Evolutionary conservation across 1,140 invertebrate genomes (phyloP), one percentile per base, ranked within the genome.

Genomic region (Contarinia nasturtii): DNA sequence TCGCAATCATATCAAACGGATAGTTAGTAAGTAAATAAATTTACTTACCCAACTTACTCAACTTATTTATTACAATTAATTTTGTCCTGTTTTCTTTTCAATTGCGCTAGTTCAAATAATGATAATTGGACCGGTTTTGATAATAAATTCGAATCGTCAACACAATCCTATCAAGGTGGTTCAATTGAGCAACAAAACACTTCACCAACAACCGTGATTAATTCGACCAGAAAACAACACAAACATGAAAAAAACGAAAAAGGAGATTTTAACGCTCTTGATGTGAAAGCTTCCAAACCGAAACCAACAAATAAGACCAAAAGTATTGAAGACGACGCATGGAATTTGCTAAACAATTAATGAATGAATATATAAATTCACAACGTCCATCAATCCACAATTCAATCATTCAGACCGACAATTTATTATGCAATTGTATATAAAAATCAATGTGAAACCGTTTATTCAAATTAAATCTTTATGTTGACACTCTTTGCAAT

Each of bases 321-420:
- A 34, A 70, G 64, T 57, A 54, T 69, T 18, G 70, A 72, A 53
- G 70, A 72, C 34, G 70, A 72, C 54, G 70, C 69, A 36, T 72
- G 70, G 70, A 64, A 72, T 52, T 67, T 72, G 58, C 53, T 73
- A 49, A 71, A 72, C 59, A 65, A 71, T 56, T 73, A 67, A 61
- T n/a, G n/a, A n/a, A n/a, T n/a, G n/a, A n/a, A n/a, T n/a, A n/a
- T n/a, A n/a, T n/a, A n/a, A n/a, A n/a, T n/a, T n/a, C n/a, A n/a
- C n/a, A n/a, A n/a, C n/a, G n/a, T n/a, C n/a, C n/a, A n/a, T n/a
- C n/a, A n/a, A n/a, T n/a, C n/a, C n/a, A n/a, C n/a, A n/a, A n/a
- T n/a, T n/a, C n/a, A n/a, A n/a, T n/a, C n/a, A n/a, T n/a, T n/a
- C n/a, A n/a, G n/a, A n/a, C n/a, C n/a, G n/a, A n/a, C n/a, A n/a